A percentile compares a stretch with the other conserved stretches of the same genome.
These are phyloP conservation scores for Orussus abietinus DNA, from an alignment of 1,140 invertebrate genomes.

Conservation along the genomic window DNA sequence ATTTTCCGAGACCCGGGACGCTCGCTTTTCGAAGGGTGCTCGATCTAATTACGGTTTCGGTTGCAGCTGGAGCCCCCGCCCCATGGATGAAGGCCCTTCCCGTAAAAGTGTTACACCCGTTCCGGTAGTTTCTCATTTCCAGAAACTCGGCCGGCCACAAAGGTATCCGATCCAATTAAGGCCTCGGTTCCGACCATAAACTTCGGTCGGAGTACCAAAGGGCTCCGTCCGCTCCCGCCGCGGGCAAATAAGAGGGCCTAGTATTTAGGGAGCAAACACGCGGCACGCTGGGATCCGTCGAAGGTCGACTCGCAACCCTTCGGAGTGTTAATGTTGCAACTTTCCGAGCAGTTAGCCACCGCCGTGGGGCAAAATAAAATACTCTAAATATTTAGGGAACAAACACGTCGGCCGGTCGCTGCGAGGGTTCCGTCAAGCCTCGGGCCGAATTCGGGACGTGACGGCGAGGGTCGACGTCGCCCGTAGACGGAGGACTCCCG, in stretches of 20 bases:
- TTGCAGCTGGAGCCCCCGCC: too few relatives aligned
- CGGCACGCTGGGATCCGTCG: too few relatives aligned
- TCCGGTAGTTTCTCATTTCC: too few relatives aligned
- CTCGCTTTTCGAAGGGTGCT: too few relatives aligned
- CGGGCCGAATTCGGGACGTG: neutral
- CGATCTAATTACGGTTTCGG: too few relatives aligned
- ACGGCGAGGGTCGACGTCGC: constrained; percentile 9
- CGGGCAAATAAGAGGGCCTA: constrained; percentile 17
- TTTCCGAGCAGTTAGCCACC: neutral
- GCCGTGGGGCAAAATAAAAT: constrained; percentile 10
- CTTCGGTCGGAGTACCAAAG: too few relatives aligned
- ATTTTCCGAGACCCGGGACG: too few relatives aligned
- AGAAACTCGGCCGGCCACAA: too few relatives aligned
- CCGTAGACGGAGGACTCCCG: constrained; percentile 6
- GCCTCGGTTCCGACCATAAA: too few relatives aligned
- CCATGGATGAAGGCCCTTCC: too few relatives aligned
- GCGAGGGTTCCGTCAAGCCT: constrained; percentile 11
- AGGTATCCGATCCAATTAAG: too few relatives aligned
- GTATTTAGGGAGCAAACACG: constrained; percentile 22
- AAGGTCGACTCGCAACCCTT: constrained; percentile 2
- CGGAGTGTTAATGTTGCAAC: constrained; percentile 12
- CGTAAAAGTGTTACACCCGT: too few relatives aligned
- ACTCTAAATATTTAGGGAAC: constrained; percentile 25
- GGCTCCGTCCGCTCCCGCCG: neutral
- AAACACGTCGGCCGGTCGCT: constrained; percentile 16